phyloP scores from a whole-genome alignment of 1,140 invertebrate genomes.

The Orius insidiosus region DNA sequence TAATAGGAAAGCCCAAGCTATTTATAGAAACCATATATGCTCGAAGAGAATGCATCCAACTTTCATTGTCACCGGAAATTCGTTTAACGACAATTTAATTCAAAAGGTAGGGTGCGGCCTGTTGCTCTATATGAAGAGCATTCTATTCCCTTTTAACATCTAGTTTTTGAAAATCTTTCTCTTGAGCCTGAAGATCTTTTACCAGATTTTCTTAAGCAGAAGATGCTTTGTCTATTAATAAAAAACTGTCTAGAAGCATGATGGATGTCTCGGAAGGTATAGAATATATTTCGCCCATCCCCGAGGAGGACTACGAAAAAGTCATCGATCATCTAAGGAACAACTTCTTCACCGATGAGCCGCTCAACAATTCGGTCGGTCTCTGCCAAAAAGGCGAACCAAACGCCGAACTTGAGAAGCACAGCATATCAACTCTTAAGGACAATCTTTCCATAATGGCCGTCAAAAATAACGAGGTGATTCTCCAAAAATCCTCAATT shows the following conservation, averaged over 20 bases:
- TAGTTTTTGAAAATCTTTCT: too few species aligned
- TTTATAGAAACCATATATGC: too few species aligned
- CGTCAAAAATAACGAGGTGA: conserved; percentile 25
- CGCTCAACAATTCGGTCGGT: conserved; percentile 53
- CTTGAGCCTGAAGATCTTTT: background rate
- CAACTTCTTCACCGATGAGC: conserved; percentile 63
- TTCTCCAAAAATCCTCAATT: conserved; percentile 24
- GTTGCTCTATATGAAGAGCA: too few species aligned
- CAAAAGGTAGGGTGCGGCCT: too few species aligned
- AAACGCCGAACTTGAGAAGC: conserved; percentile 50
- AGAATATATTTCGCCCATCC: conserved; percentile 17
- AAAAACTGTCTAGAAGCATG: background rate
- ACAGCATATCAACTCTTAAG: conserved; percentile 45
- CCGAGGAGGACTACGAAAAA: conserved; percentile 24
- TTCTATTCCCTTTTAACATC: too few species aligned
- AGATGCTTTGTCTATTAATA: background rate
- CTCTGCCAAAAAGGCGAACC: conserved; percentile 43
- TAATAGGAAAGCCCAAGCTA: too few species aligned
- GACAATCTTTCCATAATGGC: conserved; percentile 57
- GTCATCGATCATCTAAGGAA: conserved; percentile 49
- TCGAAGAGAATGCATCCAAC: too few species aligned
- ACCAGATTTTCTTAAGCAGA: background rate
- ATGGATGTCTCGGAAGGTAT: conserved; percentile 13
- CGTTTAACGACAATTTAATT: too few species aligned
- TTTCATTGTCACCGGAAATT: too few species aligned